phyloP scores from a whole-genome alignment of 2,797 vertebrate genomes.

The Peromyscus melanophrys region DNA sequence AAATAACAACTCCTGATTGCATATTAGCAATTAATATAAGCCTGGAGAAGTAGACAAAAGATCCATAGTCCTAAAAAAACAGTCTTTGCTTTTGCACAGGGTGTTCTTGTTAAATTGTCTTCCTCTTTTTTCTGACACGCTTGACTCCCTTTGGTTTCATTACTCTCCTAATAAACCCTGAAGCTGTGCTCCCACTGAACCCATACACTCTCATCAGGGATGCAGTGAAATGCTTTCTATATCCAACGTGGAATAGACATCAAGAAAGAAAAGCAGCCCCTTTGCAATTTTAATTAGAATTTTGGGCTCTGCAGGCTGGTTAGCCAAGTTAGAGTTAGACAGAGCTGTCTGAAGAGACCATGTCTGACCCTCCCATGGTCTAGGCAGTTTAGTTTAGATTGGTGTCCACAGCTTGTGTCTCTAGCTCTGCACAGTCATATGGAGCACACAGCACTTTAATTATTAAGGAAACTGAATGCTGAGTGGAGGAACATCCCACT shows the following conservation, averaged over 20 bases:
- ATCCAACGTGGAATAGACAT: conserved; percentile 6
- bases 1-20: conserved; percentile 72
- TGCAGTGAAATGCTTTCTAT: conserved; percentile 21
- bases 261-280: conserved; percentile 14
- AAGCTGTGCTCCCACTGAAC: conserved; percentile 19
- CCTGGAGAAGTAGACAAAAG: conserved; percentile 49
- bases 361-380: background rate
- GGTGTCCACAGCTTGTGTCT: conserved; percentile 47
- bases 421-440: background rate
- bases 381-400: conserved; percentile 52
- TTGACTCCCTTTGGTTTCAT: conserved; percentile 65
- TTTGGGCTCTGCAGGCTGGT: conserved; percentile 12
- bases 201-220: conserved; percentile 16
- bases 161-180: conserved; percentile 46
- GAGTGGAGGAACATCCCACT: background rate
- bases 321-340: conserved; percentile 22
- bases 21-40: conserved; percentile 53
- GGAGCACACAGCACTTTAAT: background rate
- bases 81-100: conserved; percentile 23
- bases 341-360: background rate
- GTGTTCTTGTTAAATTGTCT: conserved; percentile 41
- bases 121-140: conserved; percentile 26
- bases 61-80: background rate
- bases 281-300: conserved; percentile 71
- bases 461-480: conserved; percentile 16